Conservation (phyloP, 2,797 vertebrate species). For the Valencia hispanica region DNA sequence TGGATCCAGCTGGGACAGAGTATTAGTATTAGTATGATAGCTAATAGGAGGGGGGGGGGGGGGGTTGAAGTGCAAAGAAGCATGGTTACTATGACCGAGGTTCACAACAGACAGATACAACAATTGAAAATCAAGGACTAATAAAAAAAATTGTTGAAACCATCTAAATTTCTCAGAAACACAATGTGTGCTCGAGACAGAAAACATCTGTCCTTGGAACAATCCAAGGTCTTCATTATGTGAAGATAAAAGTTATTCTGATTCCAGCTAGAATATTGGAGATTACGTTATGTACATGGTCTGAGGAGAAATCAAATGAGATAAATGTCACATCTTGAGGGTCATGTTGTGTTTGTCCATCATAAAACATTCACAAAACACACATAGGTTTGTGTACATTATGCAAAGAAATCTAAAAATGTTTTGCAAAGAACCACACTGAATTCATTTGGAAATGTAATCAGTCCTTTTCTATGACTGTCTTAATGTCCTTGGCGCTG, state of each 20-base stretch:
- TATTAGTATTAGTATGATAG: background rate
- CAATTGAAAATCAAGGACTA: background rate
- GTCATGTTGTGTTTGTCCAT: background rate
- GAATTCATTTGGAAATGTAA: background rate
- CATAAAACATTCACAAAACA: background rate
- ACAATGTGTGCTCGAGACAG: no score
- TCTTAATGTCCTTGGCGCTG: background rate
- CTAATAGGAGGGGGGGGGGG: no score
- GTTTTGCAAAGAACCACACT: background rate
- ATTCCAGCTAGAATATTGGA: background rate
- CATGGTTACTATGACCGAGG: background rate
- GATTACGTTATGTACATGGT: background rate
- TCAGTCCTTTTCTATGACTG: background rate
- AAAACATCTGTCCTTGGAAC: background rate
- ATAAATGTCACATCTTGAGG: no score
- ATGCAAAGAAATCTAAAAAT: background rate
- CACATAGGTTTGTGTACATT: background rate
- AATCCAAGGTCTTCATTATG: background rate
- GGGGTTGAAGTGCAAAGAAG: no score
- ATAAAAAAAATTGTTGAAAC: no score
- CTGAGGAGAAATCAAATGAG: background rate
- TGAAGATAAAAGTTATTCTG: background rate
- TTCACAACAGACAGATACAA: background rate
- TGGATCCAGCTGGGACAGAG: background rate
- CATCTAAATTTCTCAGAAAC: background rate